Percentiles rank a stretch among this genome's conserved stretches.
phyloP scores from a whole-genome alignment of 2,113 vertebrate species.

The Ptyas mucosa region DNA sequence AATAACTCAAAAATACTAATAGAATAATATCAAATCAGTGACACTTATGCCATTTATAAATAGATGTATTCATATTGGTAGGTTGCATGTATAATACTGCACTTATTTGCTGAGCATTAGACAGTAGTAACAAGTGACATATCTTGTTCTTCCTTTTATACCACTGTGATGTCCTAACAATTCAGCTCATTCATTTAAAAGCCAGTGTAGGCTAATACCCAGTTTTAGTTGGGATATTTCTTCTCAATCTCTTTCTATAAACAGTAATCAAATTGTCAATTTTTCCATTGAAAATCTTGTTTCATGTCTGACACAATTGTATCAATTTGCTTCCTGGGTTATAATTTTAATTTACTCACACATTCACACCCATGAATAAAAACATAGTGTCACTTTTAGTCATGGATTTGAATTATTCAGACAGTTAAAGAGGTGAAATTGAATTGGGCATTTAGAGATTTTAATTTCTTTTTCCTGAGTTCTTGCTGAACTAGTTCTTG shows the following conservation, averaged over 20 bases:
- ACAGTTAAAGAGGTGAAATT: neutral
- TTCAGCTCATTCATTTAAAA: neutral
- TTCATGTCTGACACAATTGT: neutral
- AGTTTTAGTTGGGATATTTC: neutral
- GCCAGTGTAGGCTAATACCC: too few species aligned
- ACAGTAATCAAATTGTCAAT: neutral
- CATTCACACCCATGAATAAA: neutral
- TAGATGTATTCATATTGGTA: neutral
- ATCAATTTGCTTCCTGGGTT: neutral
- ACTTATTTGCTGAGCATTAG: neutral
- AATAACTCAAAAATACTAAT: neutral
- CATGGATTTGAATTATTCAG: neutral
- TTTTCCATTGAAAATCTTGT: neutral
- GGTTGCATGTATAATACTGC: too few species aligned
- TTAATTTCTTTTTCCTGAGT: neutral
- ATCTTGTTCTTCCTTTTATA: neutral
- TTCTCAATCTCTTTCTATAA: neutral
- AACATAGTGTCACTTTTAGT: neutral
- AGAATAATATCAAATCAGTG: constrained; percentile 15
- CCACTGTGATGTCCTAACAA: neutral
- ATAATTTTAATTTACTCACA: neutral
- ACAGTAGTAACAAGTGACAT: neutral
- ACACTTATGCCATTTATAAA: neutral
- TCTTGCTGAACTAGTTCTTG: neutral
- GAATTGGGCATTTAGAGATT: neutral